Conservation (phyloP, 2,113 vertebrate genomes). For the Rafetus swinhoei region DNA sequence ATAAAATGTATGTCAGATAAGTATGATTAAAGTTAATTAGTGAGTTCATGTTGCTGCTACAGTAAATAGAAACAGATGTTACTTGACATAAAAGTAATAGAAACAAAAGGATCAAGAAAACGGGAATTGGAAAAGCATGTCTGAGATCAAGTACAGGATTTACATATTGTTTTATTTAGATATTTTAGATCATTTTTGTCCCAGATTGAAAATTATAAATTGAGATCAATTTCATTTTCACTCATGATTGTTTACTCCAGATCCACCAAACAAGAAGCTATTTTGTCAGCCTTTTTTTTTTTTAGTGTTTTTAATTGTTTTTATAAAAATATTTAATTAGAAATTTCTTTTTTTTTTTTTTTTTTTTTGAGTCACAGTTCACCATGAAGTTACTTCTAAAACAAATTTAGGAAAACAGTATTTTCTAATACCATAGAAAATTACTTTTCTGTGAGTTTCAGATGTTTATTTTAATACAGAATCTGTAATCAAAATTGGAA, state of each 20-base stretch:
- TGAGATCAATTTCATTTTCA: slow-evolving; percentile 42
- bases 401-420: neutral
- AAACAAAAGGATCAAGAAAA: slow-evolving; percentile 60
- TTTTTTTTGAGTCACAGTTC: too few relatives aligned
- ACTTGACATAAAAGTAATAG: slow-evolving; percentile 47
- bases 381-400: slow-evolving; percentile 28
- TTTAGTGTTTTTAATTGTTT: slow-evolving; percentile 35
- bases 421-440: neutral
- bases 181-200: slow-evolving; percentile 62
- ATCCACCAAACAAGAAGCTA: slow-evolving; percentile 31
- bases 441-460: neutral
- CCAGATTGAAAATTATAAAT: slow-evolving; percentile 41
- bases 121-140: slow-evolving; percentile 12
- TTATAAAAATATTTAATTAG: slow-evolving; percentile 36
- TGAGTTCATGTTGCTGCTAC: slow-evolving; percentile 34
- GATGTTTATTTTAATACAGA: neutral
- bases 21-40: slow-evolving; percentile 67
- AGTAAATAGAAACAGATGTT: slow-evolving; percentile 62
- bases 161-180: slow-evolving; percentile 50
- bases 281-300: slow-evolving; percentile 21
- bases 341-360: slow-evolving; percentile 40
- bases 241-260: slow-evolving; percentile 46
- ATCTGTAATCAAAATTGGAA: neutral
- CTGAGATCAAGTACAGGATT: slow-evolving; percentile 33
- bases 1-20: slow-evolving; percentile 52